Percentiles rank a stretch among this genome's conserved stretches.
Conservation (phyloP, 2,888 invertebrate species). For the Mesopsocus fuscifrons region DNA sequence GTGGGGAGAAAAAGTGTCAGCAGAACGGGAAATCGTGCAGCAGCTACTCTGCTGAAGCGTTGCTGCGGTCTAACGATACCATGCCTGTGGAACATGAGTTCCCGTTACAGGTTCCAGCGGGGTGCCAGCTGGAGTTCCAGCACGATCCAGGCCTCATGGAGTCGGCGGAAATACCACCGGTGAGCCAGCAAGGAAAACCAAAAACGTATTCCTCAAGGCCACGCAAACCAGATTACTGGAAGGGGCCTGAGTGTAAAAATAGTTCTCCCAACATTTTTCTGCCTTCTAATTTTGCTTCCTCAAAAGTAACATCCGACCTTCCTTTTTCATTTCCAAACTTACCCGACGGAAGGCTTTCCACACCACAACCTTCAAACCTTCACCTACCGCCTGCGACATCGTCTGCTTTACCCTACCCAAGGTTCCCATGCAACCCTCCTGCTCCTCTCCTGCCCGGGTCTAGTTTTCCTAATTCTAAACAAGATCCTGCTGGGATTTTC, state of each 20-base stretch:
- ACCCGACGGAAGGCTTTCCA: not conserved
- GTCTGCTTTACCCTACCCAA: not conserved
- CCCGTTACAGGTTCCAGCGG: not conserved
- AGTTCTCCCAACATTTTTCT: not conserved
- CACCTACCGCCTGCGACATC: not conserved
- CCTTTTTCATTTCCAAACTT: not conserved
- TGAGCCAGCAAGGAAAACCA: not conserved
- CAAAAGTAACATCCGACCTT: not conserved
- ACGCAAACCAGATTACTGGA: not conserved
- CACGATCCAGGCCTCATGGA: not conserved
- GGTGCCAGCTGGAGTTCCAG: not conserved
- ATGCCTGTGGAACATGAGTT: not conserved
- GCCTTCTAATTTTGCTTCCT: no score
- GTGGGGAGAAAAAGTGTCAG: not conserved
- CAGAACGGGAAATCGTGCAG: not conserved
- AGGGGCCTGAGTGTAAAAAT: not conserved
- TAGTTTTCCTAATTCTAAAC: not conserved
- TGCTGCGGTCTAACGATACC: constrained; percentile 2
- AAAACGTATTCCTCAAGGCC: not conserved
- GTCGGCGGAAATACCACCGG: not conserved
- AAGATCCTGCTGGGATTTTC: not conserved
- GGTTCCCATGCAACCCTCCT: not conserved
- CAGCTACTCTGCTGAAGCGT: constrained; percentile 10
- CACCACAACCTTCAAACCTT: no score
- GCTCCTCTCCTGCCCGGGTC: not conserved